Base-by-base conservation (phyloP, 2,113 vertebrate genomes). In the Steatornis caripensis region DNA sequence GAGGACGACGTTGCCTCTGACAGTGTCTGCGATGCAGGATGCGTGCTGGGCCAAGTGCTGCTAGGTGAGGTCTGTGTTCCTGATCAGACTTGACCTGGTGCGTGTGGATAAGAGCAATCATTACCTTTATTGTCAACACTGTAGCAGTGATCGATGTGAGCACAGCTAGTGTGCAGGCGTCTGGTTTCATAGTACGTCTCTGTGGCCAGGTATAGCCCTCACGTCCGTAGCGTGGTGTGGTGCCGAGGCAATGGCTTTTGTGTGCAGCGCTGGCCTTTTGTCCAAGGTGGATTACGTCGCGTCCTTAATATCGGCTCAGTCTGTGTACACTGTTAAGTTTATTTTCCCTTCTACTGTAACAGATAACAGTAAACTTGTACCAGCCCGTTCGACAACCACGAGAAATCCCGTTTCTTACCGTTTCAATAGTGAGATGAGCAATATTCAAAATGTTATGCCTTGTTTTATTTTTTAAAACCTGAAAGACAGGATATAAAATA, bases 221-320 rank as follows among this genome's bases (percentile, higher is more conserved):
- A 0, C 5, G 6, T 58, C 65, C 3, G 2, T 8, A 3, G 68
- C 7, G 4, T 27, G 48, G 15, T 15, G 1, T 11, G 57, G n/a
- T 83, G 92, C 70, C 17, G 26, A 55, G 66, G 20, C 27, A 17
- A 3, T 37, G 71, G 75, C n/a, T 83, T 68, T 48, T 57, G 19
- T 85, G 85, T 45, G 55, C 92, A 15, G 46, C 1, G 14, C 81
- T 66, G 69, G 51, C 69, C 80, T 91, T 46, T 71, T 74, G n/a
- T 37, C 77, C 2, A 2, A 32, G 60, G 26, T 58, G 79, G 74
- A 29, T 90, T 90, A 27, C 8, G 12, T 77, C 64, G 66, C 1
- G 11, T 27, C 24, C 6, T 1, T 36, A 45, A 54, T 65, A 48
- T 7, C 2, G 3, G 49, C 83, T 60, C 54, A 6, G 71, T 5